phyloP scores from a whole-genome alignment of 2,888 invertebrate genomes.

The Agrotis exclamationis region DNA sequence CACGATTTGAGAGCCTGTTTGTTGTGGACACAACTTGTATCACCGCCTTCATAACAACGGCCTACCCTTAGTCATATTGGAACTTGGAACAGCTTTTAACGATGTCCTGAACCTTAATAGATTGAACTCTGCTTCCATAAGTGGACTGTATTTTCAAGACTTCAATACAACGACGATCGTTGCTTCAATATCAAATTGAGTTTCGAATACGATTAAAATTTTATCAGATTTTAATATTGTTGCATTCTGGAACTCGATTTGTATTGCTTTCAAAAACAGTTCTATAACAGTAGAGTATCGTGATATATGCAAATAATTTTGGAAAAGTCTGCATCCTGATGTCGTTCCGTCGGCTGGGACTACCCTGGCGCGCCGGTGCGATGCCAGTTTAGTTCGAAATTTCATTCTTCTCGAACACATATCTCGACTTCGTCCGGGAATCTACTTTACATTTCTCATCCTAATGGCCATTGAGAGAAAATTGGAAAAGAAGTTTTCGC shows the following conservation, averaged over 20 bases:
- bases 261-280: constrained; percentile 32
- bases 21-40: constrained; percentile 78
- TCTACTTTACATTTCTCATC: constrained; percentile 91
- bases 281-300: constrained; percentile 50
- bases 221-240: constrained; percentile 16
- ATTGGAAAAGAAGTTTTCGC: constrained; percentile 90
- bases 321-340: constrained; percentile 75
- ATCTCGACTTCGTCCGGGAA: constrained; percentile 88
- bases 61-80: constrained; percentile 68
- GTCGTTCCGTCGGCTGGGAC: constrained; percentile 65
- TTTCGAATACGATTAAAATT: constrained; percentile 18
- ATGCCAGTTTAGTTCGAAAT: constrained; percentile 86
- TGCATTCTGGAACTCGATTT: not conserved
- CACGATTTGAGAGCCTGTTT: constrained; percentile 81
- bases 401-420: constrained; percentile 89
- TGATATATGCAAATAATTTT: constrained; percentile 77
- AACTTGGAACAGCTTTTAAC: constrained; percentile 68
- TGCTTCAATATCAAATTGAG: constrained; percentile 32
- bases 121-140: constrained; percentile 15
- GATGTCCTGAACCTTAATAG: constrained; percentile 46
- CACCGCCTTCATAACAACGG: constrained; percentile 66
- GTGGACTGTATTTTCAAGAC: constrained; percentile 26
- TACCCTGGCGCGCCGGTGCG: constrained; percentile 72
- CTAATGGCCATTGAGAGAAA: constrained; percentile 91
- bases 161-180: too few species aligned